Evolutionary conservation across 2,797 vertebrate genomes (phyloP).

Genomic region (Bradypus variegatus): DNA sequence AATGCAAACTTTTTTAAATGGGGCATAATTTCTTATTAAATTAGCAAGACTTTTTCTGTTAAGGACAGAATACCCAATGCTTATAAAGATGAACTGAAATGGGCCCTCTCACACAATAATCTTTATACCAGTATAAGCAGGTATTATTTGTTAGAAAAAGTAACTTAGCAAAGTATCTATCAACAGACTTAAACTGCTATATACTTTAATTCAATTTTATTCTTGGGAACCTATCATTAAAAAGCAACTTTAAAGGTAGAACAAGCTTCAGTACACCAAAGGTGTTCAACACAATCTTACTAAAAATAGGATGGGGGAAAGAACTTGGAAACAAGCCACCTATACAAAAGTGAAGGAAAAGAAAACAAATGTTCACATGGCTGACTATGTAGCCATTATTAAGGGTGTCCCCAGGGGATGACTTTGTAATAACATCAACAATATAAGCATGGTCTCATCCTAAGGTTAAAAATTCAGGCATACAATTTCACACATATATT

Average conservation of each 20-base stretch:
- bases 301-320: neutral
- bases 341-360: neutral
- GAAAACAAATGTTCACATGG: neutral
- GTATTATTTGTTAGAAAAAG: too few relatives aligned
- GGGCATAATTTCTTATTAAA: neutral
- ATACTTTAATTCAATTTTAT: too few relatives aligned
- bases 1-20: neutral
- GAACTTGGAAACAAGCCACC: neutral
- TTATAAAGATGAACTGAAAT: neutral
- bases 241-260: slow-evolving; percentile 38
- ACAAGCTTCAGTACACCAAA: slow-evolving; percentile 13
- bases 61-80: neutral
- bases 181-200: too few relatives aligned
- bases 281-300: neutral
- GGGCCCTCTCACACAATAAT: neutral
- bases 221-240: neutral
- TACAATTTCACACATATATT: neutral
- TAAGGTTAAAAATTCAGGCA: neutral
- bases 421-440: neutral
- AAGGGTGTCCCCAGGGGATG: too few relatives aligned
- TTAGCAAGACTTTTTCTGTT: neutral
- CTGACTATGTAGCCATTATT: neutral
- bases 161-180: too few relatives aligned
- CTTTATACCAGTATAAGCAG: too few relatives aligned
- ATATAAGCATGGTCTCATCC: neutral